Conservation (phyloP, 30 jellyfish, hydroid and myxozoan species). For the Catostylus mosaicus region DNA sequence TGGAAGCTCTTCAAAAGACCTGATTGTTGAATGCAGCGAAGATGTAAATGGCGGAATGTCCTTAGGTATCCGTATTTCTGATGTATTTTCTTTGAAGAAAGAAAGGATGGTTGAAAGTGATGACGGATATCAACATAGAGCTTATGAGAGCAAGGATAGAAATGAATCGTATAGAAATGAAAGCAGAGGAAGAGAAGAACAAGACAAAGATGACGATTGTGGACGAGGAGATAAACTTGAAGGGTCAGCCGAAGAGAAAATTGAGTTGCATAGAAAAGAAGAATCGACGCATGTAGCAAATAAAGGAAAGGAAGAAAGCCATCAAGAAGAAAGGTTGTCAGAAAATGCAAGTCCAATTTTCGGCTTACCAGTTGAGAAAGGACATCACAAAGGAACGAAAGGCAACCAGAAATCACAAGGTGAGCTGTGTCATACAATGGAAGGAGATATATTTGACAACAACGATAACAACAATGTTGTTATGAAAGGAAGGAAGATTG, state of each 20-base stretch:
- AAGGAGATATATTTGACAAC: background rate
- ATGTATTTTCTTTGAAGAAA: constrained; percentile 42
- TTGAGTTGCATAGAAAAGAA: too few species aligned
- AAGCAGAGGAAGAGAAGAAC: background rate
- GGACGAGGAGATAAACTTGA: background rate
- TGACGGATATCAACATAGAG: background rate
- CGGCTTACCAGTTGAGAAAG: background rate
- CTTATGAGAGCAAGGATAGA: background rate
- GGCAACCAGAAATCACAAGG: background rate
- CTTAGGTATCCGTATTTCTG: constrained; percentile 59
- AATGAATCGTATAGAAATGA: background rate
- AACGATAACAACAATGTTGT: background rate
- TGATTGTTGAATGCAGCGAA: constrained; percentile 27
- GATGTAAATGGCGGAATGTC: background rate
- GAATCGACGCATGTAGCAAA: background rate
- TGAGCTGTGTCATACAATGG: background rate
- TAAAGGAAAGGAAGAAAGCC: background rate
- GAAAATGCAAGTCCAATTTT: background rate
- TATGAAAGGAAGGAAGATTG: background rate
- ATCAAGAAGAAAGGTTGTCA: background rate
- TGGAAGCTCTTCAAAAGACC: background rate
- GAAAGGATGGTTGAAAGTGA: background rate
- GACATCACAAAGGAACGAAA: background rate
- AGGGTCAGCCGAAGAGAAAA: too few species aligned
- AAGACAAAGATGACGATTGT: background rate